Evolutionary conservation across 2,113 vertebrate genomes (phyloP), one percentile per base, ranked within the genome.

Genomic region (Percina caprodes): DNA sequence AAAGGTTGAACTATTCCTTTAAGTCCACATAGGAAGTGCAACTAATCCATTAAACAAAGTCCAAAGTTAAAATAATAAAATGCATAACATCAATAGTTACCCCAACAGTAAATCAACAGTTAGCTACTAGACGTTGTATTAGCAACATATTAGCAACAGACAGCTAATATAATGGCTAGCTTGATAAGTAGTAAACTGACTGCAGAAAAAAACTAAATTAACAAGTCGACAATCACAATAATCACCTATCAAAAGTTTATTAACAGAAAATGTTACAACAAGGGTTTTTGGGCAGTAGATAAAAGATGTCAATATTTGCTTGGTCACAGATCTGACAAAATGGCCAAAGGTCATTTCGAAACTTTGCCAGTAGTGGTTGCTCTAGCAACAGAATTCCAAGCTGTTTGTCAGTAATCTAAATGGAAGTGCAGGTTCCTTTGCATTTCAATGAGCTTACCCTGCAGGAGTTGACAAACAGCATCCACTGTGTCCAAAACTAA

Each of bases 381-480:
- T n/a, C 21, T n/a, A 12, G 33, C 19, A 39, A 39, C 60, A 39
- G 1, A 35, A 35, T 39, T 39, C 35, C 35, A 39, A 18, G 30
- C 21, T 42, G 4, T 35, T n/a, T 7, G 3, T 33, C 42, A 23
- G 58, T 15, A 33, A n/a, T 52, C n/a, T 56, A 12, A 55, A 35
- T 49, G 15, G 16, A 39, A 23, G 12, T n/a, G 46, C 30, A 1
- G 5, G 60, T 23, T 65, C 51, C 4, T 19, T 30, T 79, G 24
- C 62, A 48, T 85, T 63, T 74, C 45, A 66, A 62, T 65, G 62
- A 77, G 52, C 18, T 76, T 16, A 19, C 59, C 9, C 69, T 60
- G 66, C 51, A 61, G 13, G 23, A 65, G 11, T 49, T 48, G 69
- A 46, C 65, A 77, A 63, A 19, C 68, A 74, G 35, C 35, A 51